Conservation (phyloP, 2,797 vertebrate genomes). For the Falco novaeseelandiae region DNA sequence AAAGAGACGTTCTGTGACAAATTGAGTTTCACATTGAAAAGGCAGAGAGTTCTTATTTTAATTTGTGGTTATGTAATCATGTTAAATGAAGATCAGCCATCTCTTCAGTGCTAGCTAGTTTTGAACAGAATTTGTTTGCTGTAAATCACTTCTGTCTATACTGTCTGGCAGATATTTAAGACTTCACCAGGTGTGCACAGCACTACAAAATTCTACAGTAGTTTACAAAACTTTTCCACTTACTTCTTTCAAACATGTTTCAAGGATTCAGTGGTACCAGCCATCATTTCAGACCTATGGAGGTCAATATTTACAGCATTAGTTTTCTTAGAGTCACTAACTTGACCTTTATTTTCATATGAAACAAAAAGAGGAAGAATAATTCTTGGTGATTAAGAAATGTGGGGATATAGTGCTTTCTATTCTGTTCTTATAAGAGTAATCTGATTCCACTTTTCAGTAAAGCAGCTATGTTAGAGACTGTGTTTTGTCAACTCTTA, state of each 20-base stretch:
- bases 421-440: background rate
- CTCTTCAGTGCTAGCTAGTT: background rate
- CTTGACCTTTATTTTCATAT: background rate
- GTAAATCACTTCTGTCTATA: background rate
- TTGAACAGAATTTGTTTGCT: background rate
- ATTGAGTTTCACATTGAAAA: background rate
- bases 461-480: background rate
- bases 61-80: background rate
- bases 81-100: background rate
- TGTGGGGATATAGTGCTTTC: background rate
- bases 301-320: constrained; percentile 53
- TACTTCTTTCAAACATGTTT: constrained; percentile 52
- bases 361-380: background rate
- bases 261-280: constrained; percentile 46
- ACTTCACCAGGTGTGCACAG: background rate
- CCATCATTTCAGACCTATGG: constrained; percentile 52
- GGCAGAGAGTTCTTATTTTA: background rate
- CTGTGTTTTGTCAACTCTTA: background rate
- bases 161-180: background rate
- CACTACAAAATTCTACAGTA: constrained; percentile 33
- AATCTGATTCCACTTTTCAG: background rate
- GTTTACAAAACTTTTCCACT: constrained; percentile 41
- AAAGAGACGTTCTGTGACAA: background rate
- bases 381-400: background rate
- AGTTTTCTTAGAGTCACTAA: constrained; percentile 21